Base-by-base conservation (phyloP, 2,888 invertebrate species). In the Clepsis dumicolana region DNA sequence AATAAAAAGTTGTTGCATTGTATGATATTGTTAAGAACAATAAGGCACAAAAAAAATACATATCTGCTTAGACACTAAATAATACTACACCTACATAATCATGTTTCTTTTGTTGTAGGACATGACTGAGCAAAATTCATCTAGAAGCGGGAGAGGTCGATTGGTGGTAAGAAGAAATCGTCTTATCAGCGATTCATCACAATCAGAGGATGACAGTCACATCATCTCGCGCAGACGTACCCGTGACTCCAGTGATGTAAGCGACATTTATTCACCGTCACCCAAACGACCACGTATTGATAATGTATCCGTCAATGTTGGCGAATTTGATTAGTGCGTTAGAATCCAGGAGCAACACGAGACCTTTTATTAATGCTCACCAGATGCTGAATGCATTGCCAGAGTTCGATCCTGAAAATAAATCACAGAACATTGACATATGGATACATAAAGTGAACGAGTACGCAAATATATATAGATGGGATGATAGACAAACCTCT, bases 371-470 rank as follows among this genome's bases (percentile, higher is more conserved):
- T 12, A 54, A 25, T 18, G 29, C 54, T 1, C 54, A 54, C 10
- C 54, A 54, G 29, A 53, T 53, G 53, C 16, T 53, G 4, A 53
- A 53, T 24, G 53, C 53, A 25, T 27, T 53, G 27, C 54, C 54
- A 10, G 54, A 54, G 32, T 54, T 54, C 12, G 54, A 54, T 18
- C 54, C 54, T 2, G 54, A 32, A 1, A 54, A 54, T n/a, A 53
- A 53, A 27, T 4, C 27, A 4, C 53, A 53, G 27, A 53, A 53
- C 27, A 27, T 53, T 53, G 27, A 53, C 4, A 53, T 53, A 25
- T 53, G 53, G 53, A 7, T 53, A 7, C 25, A 27, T 16, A 41
- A 41, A 41, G 38, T 41, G 2, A 41, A 41, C 16, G 38, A 41
- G 38, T 41, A 41, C 38, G 53, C 53, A 5, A 10, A 32, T 10